Base-by-base conservation (phyloP, 2,888 invertebrate species). In the Mactromeris polynyma region DNA sequence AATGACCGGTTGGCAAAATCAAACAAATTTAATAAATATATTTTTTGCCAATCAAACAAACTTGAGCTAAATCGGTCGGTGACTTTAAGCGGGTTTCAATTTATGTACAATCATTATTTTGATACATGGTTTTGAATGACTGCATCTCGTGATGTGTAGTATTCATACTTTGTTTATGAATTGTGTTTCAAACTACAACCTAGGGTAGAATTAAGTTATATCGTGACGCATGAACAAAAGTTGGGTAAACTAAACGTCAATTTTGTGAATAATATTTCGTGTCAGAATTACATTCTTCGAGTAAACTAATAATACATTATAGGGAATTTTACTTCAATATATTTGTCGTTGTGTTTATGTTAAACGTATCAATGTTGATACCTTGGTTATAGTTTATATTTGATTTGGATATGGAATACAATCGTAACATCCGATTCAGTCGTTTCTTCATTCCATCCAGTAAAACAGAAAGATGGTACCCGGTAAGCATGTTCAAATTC, bases 391-490 rank as follows among this genome's bases (percentile, higher is more conserved):
- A 6, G 11, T 54, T 26, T 21, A 26, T 58, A n/a, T 9, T 2
- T 26, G n/a, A 26, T 64, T 64, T n/a, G 58, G 26, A 73, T 4
- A 73, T 73, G 73, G 73, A 73, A 19, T 73, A 73, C 14, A 9
- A 73, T 73, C 31, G 36, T 36, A 81, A 77, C 26, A 40, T 88
- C n/a, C 73, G 51, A 69, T 88, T 81, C 58, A 80, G 84, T 42
- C 69, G 88, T 21, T 88, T 80, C 64, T 88, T 88, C 36, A 88
- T 88, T 19, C 88, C 88, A 33, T 81, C 84, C 7, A 51, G 51
- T 26, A 36, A 87, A 31, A 58, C 87, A 17, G 81, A 85, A 21
- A 81, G 81, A 83, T 83, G 83, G 64, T 83, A 83, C 58, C 82
- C 46, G 87, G 87, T 83, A 51, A 51, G 83, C 38, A 58, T 21